Conservation (phyloP, 2,888 invertebrate genomes). For the Rhagium mordax region DNA sequence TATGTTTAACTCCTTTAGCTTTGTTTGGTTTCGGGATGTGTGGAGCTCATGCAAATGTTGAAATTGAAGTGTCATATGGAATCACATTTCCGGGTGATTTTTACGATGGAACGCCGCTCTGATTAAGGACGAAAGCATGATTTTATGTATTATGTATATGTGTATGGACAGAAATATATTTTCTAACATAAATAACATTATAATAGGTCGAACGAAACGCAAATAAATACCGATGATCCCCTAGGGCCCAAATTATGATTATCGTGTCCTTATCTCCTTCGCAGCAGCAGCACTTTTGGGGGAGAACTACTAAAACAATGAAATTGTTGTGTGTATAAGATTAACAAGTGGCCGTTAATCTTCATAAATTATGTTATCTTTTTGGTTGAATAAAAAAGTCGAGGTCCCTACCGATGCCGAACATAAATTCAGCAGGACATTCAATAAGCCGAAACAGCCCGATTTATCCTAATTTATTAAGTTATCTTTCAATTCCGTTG, state of each 20-base stretch:
- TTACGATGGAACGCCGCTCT: too few relatives aligned
- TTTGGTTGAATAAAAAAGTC: not conserved
- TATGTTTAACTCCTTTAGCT: too few relatives aligned
- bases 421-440: not conserved
- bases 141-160: too few relatives aligned
- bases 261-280: not conserved
- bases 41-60: too few relatives aligned
- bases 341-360: not conserved
- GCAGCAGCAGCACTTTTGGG: not conserved
- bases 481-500: not conserved
- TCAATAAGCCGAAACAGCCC: not conserved
- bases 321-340: not conserved
- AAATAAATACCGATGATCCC: not conserved
- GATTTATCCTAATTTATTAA: not conserved
- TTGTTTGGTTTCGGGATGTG: too few relatives aligned
- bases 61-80: not conserved
- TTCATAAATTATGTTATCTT: not conserved
- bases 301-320: not conserved
- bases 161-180: too few relatives aligned
- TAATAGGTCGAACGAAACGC: not conserved
- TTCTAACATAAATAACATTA: not conserved
- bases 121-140: too few relatives aligned
- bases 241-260: not conserved
- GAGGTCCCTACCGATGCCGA: not conserved
- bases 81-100: too few relatives aligned